Evolutionary conservation across 2,797 vertebrate genomes (phyloP).

Genomic region (Lithobates sylvaticus): DNA sequence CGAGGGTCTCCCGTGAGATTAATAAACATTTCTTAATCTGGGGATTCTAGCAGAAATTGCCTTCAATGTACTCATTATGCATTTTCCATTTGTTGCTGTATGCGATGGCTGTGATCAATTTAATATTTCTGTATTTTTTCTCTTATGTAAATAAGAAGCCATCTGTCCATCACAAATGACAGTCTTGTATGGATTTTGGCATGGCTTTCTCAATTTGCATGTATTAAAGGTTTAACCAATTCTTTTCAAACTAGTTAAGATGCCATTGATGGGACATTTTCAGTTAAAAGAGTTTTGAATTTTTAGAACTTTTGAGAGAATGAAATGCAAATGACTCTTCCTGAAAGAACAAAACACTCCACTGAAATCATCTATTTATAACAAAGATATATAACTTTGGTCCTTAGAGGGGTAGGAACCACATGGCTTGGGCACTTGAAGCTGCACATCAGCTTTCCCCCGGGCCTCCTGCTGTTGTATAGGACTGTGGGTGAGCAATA

Average conservation of each 20-base stretch:
- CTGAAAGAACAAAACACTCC: too few relatives aligned
- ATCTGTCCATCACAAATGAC: constrained; percentile 51
- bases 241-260: neutral
- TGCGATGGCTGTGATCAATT: constrained; percentile 32
- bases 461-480: too few relatives aligned
- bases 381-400: too few relatives aligned
- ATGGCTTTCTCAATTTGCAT: constrained; percentile 8
- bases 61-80: constrained; percentile 45
- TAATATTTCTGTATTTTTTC: constrained; percentile 27
- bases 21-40: constrained; percentile 60
- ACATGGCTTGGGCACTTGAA: too few relatives aligned
- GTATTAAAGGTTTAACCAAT: constrained; percentile 6
- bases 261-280: neutral
- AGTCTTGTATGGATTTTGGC: constrained; percentile 33
- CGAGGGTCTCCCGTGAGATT: constrained; percentile 49
- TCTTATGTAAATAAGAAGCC: constrained; percentile 52
- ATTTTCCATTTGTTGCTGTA: constrained; percentile 59
- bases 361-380: too few relatives aligned
- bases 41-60: constrained; percentile 43
- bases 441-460: too few relatives aligned
- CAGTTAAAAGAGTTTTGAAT: neutral
- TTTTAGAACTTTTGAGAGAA: neutral
- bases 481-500: too few relatives aligned
- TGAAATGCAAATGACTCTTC: neutral
- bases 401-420: too few relatives aligned